A percentile compares a stretch with the other conserved stretches of the same genome.
Evolutionary conservation across 2,113 vertebrate species (phyloP).

Genomic region (Pipra filicauda): DNA sequence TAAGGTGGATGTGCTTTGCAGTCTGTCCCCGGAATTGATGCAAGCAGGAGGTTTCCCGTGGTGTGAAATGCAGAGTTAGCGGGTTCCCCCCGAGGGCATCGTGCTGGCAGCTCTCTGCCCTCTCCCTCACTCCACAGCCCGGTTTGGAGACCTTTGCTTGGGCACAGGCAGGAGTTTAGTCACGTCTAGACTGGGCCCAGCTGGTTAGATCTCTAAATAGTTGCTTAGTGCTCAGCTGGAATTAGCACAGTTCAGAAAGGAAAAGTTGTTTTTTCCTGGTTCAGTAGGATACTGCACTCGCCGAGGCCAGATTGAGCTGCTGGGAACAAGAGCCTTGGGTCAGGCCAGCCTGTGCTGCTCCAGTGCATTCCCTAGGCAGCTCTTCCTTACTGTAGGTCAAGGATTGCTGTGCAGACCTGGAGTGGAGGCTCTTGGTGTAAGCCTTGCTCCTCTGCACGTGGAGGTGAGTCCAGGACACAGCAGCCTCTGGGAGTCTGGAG

Average conservation of each 20-base stretch:
- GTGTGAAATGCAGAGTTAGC: neutral
- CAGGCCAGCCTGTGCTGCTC: neutral
- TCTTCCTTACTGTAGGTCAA: neutral
- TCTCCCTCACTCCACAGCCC: neutral
- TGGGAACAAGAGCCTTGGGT: neutral
- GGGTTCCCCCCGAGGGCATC: accelerated
- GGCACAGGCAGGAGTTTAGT: neutral
- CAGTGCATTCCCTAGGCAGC: neutral
- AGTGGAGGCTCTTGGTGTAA: neutral
- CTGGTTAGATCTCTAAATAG: neutral
- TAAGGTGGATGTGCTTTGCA: neutral
- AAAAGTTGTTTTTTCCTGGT: neutral
- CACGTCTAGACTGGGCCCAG: neutral
- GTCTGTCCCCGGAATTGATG: accelerated
- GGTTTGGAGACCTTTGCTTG: neutral
- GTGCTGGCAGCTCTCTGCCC: neutral
- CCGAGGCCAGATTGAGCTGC: neutral
- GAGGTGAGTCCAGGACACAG: neutral
- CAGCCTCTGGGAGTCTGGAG: neutral
- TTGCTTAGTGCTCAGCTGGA: neutral
- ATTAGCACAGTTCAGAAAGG: neutral
- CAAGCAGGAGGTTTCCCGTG: neutral
- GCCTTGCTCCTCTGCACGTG: too few relatives aligned
- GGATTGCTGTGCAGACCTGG: neutral
- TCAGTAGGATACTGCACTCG: neutral